Evolutionary conservation across 2,797 vertebrate species (phyloP), one percentile per base, ranked within the genome.

Genomic region (Calcarius lapponicus): DNA sequence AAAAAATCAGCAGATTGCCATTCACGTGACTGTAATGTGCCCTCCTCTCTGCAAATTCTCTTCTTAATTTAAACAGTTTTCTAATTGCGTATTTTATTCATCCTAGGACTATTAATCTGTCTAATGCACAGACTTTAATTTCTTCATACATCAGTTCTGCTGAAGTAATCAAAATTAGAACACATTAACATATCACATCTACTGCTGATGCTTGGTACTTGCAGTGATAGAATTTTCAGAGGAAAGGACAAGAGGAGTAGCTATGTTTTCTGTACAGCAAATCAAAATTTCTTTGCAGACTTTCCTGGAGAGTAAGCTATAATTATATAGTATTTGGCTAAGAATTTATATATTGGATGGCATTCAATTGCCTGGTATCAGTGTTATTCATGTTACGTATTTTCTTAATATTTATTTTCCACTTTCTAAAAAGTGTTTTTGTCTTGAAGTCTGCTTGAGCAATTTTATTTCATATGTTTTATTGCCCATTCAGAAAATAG

Each of bases 111-210:
- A 81, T 95, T 97, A 97, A 96, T 96, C 92, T 42, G 8, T 96
- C 91, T 95, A 93, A 83, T 86, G 86, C 75, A 79, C 62, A 43
- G 94, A 87, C 88, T 96, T 97, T 80, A 93, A 97, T 96, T 92
- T 97, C 89, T 95, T 97, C 85, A 82, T 79, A 93, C 92, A 92
- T 94, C 95, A 96, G 72, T 95, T 97, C 97, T 94, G 81, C 96
- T 96, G 94, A 96, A 97, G 88, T 96, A 95, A 96, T 97, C 88
- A 86, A 96, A 97, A 97, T 97, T 87, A 97, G 82, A 96, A 60
- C 64, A 69, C 60, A 86, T 97, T 96, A 95, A 72, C 89, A 36
- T 92, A 97, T 89, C 80, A 28, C 64, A 71, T 97, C 86, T 96
- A 62, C 70, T 82, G 73, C 89, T 96, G 93, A 94, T 90, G 86